Evolutionary conservation across 2,888 invertebrate species (phyloP), one percentile per base, ranked within the genome.

Genomic region (Amiota communis): DNA sequence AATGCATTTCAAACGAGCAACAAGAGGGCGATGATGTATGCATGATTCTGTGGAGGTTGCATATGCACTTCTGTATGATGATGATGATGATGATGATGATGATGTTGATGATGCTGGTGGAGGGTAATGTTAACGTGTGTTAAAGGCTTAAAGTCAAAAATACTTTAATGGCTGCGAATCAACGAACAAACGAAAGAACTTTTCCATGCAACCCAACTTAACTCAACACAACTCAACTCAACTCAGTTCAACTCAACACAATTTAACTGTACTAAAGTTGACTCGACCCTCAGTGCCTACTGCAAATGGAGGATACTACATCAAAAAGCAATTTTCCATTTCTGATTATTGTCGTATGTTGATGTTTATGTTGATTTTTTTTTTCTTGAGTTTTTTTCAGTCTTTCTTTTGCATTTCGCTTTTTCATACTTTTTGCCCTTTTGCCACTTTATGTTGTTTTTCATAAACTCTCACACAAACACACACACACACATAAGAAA

Each of bases 251-350:
- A 36, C 36, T 36, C 36, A 36, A 36, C 36, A 36, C 36, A 36
- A 36, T 36, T 36, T 36, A 36, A 36, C 36, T 36, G 4, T 36
- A 36, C 36, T 36, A 36, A 36, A 36, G 36, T 36, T 36, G 36
- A 36, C 8, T 36, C 36, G 36, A 36, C 36, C 36, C 36, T 36
- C 1, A 23, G 61, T 63, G 36, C 74, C 64, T 72, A 64, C 72
- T 59, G 68, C 72, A 70, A 47, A 71, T 59, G 53, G 75, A 61
- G 73, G 56, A 73, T 78, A 83, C 76, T 81, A 83, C 83, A 83
- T 83, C 84, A 80, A 83, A 83, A 83, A 84, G 80, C 83, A 84
- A 83, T 84, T 83, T 83, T 78, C 84, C 81, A 83, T 81, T 83
- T 82, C 83, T 17, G 17, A 20, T 61, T 63, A 0, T 36, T 36